A percentile compares a stretch with the other conserved stretches of the same genome.
phyloP scores from a whole-genome alignment of 2,113 vertebrate species.

The Syrrhaptes paradoxus region DNA sequence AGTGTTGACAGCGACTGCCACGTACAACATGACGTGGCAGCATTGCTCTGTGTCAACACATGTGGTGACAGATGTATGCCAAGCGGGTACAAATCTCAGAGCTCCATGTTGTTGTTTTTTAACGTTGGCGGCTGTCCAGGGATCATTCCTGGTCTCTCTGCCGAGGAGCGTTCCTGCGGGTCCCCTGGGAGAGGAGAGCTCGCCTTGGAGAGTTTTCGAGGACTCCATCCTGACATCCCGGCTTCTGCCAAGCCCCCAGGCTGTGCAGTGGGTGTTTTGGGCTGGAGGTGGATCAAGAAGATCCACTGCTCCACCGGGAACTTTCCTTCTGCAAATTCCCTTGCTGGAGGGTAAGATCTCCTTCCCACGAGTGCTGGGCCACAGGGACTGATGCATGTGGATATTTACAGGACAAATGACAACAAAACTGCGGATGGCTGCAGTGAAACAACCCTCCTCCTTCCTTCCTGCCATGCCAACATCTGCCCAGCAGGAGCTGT shows the following conservation, averaged over 20 bases:
- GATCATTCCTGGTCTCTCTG: neutral
- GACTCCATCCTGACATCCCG: neutral
- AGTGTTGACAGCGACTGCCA: slow-evolving; percentile 29
- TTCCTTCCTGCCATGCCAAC: neutral
- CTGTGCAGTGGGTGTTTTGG: neutral
- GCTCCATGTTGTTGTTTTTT: neutral
- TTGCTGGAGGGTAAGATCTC: neutral
- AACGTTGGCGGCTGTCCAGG: neutral
- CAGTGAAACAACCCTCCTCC: neutral
- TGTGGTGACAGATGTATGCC: slow-evolving; percentile 45
- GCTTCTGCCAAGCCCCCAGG: neutral
- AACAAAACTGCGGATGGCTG: neutral
- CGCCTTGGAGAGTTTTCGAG: neutral
- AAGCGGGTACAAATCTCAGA: neutral
- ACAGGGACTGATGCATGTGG: fast-evolving
- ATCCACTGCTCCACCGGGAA: neutral
- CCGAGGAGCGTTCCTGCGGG: neutral
- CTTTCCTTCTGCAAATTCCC: neutral
- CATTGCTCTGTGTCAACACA: slow-evolving; percentile 40
- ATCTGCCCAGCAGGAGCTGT: neutral
- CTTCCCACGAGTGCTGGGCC: fast-evolving
- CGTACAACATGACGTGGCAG: slow-evolving; percentile 1
- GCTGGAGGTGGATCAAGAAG: neutral
- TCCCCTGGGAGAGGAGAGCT: neutral
- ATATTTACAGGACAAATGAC: fast-evolving